phyloP scores from a whole-genome alignment of 2,888 invertebrate genomes.

The Xylota segnis region DNA sequence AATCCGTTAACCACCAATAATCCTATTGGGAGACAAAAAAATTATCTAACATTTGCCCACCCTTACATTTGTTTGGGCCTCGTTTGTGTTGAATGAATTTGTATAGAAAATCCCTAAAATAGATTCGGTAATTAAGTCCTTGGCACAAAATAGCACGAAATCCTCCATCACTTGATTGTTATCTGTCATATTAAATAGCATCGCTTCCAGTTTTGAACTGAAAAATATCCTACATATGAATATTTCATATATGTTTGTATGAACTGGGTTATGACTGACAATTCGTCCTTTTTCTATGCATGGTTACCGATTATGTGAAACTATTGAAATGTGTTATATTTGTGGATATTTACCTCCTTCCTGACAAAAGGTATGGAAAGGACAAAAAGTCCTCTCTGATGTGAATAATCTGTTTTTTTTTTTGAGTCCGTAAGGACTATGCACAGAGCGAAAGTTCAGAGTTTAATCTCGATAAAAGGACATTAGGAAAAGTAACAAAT shows the following conservation, averaged over 20 bases:
- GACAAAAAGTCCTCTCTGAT: constrained; percentile 14
- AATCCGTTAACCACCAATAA: constrained; percentile 14
- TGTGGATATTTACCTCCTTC: background rate
- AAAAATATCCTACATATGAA: background rate
- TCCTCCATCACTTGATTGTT: constrained; percentile 39
- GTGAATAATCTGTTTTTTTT: constrained; percentile 17
- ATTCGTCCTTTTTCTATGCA: constrained; percentile 25
- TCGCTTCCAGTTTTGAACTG: no score
- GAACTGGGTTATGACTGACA: background rate
- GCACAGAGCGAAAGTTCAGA: constrained; percentile 1
- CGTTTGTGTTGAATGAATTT: constrained; percentile 22
- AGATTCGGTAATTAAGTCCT: constrained; percentile 51
- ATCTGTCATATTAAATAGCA: constrained; percentile 31
- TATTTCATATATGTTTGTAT: background rate
- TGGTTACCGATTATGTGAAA: constrained; percentile 11
- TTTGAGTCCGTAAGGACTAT: background rate
- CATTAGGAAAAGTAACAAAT: constrained; percentile 16
- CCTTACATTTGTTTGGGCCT: background rate
- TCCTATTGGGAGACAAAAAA: constrained; percentile 8
- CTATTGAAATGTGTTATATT: constrained; percentile 9
- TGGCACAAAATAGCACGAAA: background rate
- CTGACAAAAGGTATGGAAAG: background rate
- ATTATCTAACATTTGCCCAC: background rate
- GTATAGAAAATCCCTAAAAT: constrained; percentile 23
- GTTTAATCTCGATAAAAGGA: constrained; percentile 31